Conservation (phyloP, 2,888 invertebrate species). For the Adela reaumurella region DNA sequence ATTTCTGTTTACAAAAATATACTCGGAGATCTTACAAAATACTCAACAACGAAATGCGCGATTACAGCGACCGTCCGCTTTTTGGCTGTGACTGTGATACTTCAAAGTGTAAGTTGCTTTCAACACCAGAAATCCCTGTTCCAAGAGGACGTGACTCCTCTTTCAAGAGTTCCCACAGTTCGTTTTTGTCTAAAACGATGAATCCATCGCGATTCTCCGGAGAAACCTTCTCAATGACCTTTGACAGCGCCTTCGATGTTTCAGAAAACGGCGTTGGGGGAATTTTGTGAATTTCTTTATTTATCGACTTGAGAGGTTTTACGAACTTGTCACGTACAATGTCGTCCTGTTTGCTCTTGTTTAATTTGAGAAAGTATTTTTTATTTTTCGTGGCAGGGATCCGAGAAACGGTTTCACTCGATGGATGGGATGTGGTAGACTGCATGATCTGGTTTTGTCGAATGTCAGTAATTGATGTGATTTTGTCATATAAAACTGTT, state of each 20-base stretch:
- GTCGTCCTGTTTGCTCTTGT: slow-evolving; percentile 29
- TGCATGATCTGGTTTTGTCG: no score
- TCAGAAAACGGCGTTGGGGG: slow-evolving; percentile 45
- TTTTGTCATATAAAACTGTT: no score
- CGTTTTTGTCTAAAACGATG: slow-evolving; percentile 57
- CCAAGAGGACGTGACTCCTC: slow-evolving; percentile 43
- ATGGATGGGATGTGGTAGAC: no score
- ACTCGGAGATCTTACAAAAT: slow-evolving; percentile 31
- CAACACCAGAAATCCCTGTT: slow-evolving; percentile 28
- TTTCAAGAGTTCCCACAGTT: slow-evolving; percentile 59
- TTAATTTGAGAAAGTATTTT: slow-evolving; percentile 26
- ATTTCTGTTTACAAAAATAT: slow-evolving; percentile 1
- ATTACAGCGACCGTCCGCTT: slow-evolving; percentile 40
- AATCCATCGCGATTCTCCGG: slow-evolving; percentile 52
- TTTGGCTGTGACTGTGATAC: slow-evolving; percentile 23
- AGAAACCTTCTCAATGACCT: slow-evolving; percentile 33
- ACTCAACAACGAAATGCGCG: slow-evolving; percentile 31
- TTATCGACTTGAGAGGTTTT: slow-evolving; percentile 43
- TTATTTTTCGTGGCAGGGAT: background rate
- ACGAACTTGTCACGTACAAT: slow-evolving; percentile 20
- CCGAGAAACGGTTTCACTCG: background rate
- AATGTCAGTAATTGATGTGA: no score
- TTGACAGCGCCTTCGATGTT: slow-evolving; percentile 37
- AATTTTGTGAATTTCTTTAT: slow-evolving; percentile 50
- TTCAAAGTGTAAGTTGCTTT: slow-evolving; percentile 33